These are phyloP conservation scores for Drosophila anomalipes DNA, from an alignment of 2,888 invertebrate species.

Conservation along the genomic window DNA sequence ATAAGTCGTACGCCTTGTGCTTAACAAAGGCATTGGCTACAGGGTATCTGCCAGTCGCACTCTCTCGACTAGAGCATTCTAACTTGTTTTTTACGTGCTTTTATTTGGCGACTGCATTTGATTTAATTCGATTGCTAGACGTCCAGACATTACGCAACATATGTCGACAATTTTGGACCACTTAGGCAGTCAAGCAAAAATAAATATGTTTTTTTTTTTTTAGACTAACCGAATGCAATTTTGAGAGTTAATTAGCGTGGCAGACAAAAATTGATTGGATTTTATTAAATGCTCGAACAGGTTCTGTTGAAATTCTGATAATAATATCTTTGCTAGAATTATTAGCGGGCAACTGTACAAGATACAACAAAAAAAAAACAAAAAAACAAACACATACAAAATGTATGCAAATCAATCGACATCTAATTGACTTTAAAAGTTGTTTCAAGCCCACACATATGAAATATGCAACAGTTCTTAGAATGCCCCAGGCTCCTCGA, in stretches of 20 bases:
- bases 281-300: conserved; percentile 53
- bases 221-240: conserved; percentile 49
- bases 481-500: conserved; percentile 27
- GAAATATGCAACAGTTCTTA: conserved; percentile 66
- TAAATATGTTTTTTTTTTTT: not conserved
- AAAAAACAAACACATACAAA: conserved; percentile 41
- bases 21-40: too few relatives aligned
- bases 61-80: not conserved
- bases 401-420: conserved; percentile 39
- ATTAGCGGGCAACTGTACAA: conserved; percentile 17
- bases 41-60: not conserved
- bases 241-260: conserved; percentile 52
- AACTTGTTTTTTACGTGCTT: conserved; percentile 21
- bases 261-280: conserved; percentile 59
- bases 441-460: conserved; percentile 40
- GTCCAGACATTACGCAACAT: conserved; percentile 62
- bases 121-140: conserved; percentile 76
- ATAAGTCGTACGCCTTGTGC: too few relatives aligned
- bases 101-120: conserved; percentile 55
- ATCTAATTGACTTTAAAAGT: conserved; percentile 50
- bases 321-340: conserved; percentile 16
- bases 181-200: conserved; percentile 2
- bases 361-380: conserved; percentile 5
- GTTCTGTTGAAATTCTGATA: conserved; percentile 32
- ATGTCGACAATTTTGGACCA: conserved; percentile 37